Evolutionary conservation across 2,113 vertebrate species (phyloP).

Genomic region (Enhydra lutris): DNA sequence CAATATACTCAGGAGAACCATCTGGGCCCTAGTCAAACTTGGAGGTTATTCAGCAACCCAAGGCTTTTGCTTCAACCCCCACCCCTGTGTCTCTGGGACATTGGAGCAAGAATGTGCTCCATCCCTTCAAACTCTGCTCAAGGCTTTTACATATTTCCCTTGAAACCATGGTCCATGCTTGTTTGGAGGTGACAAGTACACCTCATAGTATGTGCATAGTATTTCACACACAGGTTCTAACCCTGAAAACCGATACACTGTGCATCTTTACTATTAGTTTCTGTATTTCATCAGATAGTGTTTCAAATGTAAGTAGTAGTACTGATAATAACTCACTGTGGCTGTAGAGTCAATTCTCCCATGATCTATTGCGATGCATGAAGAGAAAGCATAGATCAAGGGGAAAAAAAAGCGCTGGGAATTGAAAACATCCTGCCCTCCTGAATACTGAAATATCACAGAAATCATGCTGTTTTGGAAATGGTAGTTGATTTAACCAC

Average conservation of each 20-base stretch:
- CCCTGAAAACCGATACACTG: neutral
- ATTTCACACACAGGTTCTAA: neutral
- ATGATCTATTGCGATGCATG: neutral
- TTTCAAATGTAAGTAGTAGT: neutral
- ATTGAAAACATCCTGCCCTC: too few relatives aligned
- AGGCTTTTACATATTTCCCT: neutral
- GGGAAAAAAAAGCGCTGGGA: too few relatives aligned
- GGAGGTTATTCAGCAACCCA: neutral
- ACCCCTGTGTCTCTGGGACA: neutral
- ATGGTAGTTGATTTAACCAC: too few relatives aligned
- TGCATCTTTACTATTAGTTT: neutral
- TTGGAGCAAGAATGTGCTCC: neutral
- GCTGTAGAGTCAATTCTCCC: neutral
- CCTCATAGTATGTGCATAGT: too few relatives aligned
- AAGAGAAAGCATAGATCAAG: neutral
- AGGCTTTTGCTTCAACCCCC: neutral
- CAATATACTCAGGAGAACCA: neutral
- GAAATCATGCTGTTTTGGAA: too few relatives aligned
- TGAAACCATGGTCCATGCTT: neutral
- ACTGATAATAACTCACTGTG: neutral
- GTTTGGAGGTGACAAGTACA: neutral
- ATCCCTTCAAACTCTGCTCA: neutral
- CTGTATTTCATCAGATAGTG: neutral
- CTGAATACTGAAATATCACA: too few relatives aligned
- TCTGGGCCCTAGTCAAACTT: neutral